Evolutionary conservation across 2,113 vertebrate genomes (phyloP).

Genomic region (Rhabdomys dilectus): DNA sequence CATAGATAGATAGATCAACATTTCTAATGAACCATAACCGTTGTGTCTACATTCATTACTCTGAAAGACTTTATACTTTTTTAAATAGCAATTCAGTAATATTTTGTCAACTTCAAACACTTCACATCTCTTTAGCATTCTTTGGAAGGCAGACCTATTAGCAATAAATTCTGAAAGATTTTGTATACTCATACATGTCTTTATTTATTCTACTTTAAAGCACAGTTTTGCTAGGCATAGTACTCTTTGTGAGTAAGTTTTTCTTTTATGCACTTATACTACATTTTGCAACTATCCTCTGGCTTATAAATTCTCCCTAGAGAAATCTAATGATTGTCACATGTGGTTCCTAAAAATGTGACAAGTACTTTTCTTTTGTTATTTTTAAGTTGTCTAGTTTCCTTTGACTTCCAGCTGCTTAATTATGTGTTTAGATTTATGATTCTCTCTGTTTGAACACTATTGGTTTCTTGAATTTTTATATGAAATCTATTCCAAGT

Average conservation of each 20-base stretch:
- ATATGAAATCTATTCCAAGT: not conserved
- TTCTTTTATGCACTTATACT: not conserved
- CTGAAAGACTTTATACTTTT: not conserved
- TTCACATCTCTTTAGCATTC: not conserved
- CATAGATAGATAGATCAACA: not conserved
- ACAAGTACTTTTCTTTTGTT: not conserved
- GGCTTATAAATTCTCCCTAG: not conserved
- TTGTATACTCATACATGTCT: not conserved
- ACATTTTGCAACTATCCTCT: not conserved
- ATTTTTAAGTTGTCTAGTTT: not conserved
- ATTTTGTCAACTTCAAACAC: not conserved
- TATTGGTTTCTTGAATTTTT: not conserved
- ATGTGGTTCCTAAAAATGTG: not conserved
- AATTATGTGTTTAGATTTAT: not conserved
- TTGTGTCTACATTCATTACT: not conserved
- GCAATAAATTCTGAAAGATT: not conserved
- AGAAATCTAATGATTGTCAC: not conserved
- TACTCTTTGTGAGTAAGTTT: not conserved
- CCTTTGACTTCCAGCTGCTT: not conserved
- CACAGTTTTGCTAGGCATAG: not conserved
- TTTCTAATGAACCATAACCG: not conserved
- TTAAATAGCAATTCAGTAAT: not conserved
- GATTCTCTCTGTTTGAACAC: not conserved
- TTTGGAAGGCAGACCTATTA: not conserved
- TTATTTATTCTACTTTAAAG: not conserved